Conservation (phyloP, 1,140 invertebrate species). For the Calliopsis andreniformis region DNA sequence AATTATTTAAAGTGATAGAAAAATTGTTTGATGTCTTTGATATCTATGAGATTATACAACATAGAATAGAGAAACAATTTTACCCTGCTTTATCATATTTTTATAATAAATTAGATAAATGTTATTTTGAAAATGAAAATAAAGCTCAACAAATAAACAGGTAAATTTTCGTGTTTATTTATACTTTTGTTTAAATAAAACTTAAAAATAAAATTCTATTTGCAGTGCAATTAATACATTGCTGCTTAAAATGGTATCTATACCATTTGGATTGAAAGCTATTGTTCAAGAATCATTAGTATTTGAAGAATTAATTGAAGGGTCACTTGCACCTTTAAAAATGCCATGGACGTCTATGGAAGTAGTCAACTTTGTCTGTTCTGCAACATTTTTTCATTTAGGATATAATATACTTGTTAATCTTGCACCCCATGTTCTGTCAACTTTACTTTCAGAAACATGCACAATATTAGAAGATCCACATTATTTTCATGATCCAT, state of each 20-base stretch:
- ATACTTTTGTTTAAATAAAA: conserved; percentile 17
- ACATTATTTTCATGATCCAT: conserved; percentile 74
- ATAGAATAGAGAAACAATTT: conserved; percentile 69
- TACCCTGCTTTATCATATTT: conserved; percentile 74
- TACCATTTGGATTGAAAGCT: conserved; percentile 73
- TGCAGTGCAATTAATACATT: conserved; percentile 73
- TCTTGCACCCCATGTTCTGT: conserved; percentile 74
- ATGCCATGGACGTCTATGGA: conserved; percentile 74
- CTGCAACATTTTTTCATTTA: conserved; percentile 67
- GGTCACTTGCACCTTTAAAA: conserved; percentile 73
- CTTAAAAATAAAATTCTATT: conserved; percentile 46
- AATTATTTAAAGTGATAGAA: conserved; percentile 71
- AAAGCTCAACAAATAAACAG: conserved; percentile 75
- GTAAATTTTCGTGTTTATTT: conserved; percentile 58
- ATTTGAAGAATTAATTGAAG: conserved; percentile 76
- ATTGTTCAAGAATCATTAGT: conserved; percentile 70
- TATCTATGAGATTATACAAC: conserved; percentile 69
- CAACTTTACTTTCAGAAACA: conserved; percentile 73
- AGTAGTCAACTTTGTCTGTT: conserved; percentile 73
- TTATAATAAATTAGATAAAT: conserved; percentile 77
- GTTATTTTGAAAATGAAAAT: conserved; percentile 76
- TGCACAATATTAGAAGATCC: conserved; percentile 71
- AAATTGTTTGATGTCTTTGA: conserved; percentile 73
- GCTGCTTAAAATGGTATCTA: conserved; percentile 72
- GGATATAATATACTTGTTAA: conserved; percentile 69